Conservation (phyloP, 2,113 vertebrate genomes). For the Neodon shergylaensis region DNA sequence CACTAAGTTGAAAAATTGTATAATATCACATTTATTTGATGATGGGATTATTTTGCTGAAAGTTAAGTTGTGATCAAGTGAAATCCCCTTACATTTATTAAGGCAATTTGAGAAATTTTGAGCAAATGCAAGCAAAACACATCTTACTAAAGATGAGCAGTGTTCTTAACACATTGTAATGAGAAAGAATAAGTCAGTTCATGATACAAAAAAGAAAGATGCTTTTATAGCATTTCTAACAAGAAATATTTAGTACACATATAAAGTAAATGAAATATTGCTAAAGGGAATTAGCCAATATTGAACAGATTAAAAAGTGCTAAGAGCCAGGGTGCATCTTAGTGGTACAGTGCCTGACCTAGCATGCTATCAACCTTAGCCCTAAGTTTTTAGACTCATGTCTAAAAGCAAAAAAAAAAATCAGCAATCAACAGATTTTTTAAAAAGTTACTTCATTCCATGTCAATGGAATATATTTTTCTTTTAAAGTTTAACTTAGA, state of each 20-base stretch:
- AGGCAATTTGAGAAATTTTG: neutral
- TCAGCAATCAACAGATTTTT: neutral
- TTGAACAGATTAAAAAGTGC: neutral
- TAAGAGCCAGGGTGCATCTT: neutral
- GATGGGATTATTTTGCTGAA: neutral
- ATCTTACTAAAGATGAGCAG: neutral
- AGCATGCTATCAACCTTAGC: neutral
- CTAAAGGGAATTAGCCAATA: neutral
- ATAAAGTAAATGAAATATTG: neutral
- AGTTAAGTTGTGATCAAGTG: neutral
- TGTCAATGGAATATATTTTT: neutral
- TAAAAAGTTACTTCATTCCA: neutral
- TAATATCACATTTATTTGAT: slow-evolving; percentile 24
- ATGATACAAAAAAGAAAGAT: neutral
- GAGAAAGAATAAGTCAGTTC: slow-evolving; percentile 6
- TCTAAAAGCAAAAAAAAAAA: too few species aligned
- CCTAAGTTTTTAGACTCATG: too few species aligned
- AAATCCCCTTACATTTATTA: neutral
- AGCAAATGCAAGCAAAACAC: neutral
- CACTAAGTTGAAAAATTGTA: neutral
- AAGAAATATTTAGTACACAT: neutral
- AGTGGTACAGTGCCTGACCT: too few species aligned
- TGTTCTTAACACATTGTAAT: neutral
- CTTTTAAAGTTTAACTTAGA: neutral
- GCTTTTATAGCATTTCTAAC: neutral